Conservation (phyloP, 2,888 invertebrate species). For the Poecilobothrus nobilitatus region DNA sequence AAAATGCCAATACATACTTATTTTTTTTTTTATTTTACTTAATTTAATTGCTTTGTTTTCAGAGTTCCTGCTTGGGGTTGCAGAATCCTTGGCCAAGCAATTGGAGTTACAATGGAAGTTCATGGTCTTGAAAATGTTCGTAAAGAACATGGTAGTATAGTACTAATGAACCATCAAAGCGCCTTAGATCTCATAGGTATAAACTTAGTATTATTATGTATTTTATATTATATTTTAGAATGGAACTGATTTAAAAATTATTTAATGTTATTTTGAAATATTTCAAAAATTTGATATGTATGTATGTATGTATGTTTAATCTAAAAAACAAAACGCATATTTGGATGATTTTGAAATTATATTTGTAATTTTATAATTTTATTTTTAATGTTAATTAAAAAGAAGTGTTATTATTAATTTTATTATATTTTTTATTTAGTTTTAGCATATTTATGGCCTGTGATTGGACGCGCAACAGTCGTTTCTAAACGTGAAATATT, state of each 20-base stretch:
- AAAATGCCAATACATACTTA: too few relatives aligned
- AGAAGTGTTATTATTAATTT: neutral
- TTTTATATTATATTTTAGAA: conserved; percentile 8
- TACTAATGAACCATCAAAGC: conserved; percentile 85
- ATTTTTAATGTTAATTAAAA: too few relatives aligned
- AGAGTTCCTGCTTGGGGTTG: conserved; percentile 64
- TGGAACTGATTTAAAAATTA: too few relatives aligned
- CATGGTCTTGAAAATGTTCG: conserved; percentile 68
- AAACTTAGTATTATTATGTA: too few relatives aligned
- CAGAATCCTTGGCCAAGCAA: conserved; percentile 43
- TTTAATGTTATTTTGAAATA: too few relatives aligned
- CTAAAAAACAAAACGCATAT: too few relatives aligned
- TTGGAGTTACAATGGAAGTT: conserved; percentile 65
- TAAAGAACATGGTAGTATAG: conserved; percentile 64
- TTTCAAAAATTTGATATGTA: too few relatives aligned
- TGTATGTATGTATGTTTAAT: too few relatives aligned
- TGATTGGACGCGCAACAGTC: conserved; percentile 69
- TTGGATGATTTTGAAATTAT: too few relatives aligned
- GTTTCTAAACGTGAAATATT: conserved; percentile 77
- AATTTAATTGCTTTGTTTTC: neutral
- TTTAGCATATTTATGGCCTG: conserved; percentile 71
- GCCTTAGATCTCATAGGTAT: conserved; percentile 74
- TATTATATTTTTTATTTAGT: conserved; percentile 44
- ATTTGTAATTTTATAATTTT: neutral
- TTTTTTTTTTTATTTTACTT: too few relatives aligned